Evolutionary conservation across 2,113 vertebrate species (phyloP), one percentile per base, ranked within the genome.

Genomic region (Elachura formosa): DNA sequence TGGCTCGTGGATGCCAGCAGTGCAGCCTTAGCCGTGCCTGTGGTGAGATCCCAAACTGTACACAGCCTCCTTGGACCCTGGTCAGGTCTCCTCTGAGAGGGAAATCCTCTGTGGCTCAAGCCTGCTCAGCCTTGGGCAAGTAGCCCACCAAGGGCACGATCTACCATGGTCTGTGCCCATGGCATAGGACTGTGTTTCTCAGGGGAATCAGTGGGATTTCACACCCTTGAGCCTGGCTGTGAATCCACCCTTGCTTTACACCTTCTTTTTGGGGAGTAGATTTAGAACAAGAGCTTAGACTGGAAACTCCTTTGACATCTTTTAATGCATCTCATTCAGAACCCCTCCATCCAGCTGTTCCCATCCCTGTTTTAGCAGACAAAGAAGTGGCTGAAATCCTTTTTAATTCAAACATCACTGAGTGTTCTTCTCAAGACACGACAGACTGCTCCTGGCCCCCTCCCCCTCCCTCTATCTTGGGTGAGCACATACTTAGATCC

Each of bases 401-500:
- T 96, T 97, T 84, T 34, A 94, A 90, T 92, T 97, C 96, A 88
- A 72, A 90, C 74, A 56, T 77, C 3, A 4, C 80, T 82, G 80
- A 87, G 64, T 82, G 61, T 58, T 85, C 66, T 95, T 62, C 86
- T 86, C 79, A 78, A 93, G 90, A 86, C 72, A 74, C 1, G 6
- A 90, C 71, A 75, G 89, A 93, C 63, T 0, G n/a, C 80, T 82
- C 68, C 54, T 21, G 38, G 81, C 28, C 68, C 93, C 66, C 36
- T 83, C 78, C 87, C 77, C 58, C 67, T 52, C 58, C 41, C 34
- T 12, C 1, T 94, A 82, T 95, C 93, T 92, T 94, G 90, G 89
- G 78, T 87, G 90, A 96, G 82, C 85, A 73, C 91, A 96, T 95
- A 93, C 96, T 96, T 96, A 95, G 96, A 96, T 98, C 95, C 98